These are phyloP conservation scores for Plodia interpunctella DNA, from an alignment of 1,140 invertebrate genomes.

Conservation along the genomic window DNA sequence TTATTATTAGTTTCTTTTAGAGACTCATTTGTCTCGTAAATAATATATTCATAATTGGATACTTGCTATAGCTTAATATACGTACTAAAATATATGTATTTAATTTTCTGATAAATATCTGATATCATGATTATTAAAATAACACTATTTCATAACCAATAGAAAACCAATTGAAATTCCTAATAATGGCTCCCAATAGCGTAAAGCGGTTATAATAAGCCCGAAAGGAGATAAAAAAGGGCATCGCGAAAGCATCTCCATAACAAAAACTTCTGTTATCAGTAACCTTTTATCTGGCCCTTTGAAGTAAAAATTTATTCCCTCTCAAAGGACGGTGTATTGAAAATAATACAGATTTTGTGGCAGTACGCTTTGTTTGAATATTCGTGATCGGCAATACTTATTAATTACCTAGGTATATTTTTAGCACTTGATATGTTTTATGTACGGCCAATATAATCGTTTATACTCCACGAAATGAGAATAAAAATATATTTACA, in stretches of 20 bases:
- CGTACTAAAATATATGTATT: no score
- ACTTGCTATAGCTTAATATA: no score
- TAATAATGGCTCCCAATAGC: neutral
- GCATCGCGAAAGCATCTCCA: slow-evolving; percentile 9
- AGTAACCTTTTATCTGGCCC: slow-evolving; percentile 12
- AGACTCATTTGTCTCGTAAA: no score
- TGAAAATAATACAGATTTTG: slow-evolving; percentile 7
- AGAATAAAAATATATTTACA: no score
- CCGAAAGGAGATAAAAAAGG: slow-evolving; percentile 5
- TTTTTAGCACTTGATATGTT: neutral
- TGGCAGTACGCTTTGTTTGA: neutral
- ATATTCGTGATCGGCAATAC: neutral
- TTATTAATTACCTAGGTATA: no score
- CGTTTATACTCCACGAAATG: no score
- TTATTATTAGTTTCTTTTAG: no score
- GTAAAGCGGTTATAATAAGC: slow-evolving; percentile 7
- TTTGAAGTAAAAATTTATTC: slow-evolving; percentile 15
- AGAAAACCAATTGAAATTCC: neutral
- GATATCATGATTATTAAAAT: no score
- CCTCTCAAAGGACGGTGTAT: slow-evolving; percentile 9
- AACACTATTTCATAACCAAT: no score
- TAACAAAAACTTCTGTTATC: slow-evolving; percentile 14
- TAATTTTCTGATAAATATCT: neutral
- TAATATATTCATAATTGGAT: no score
- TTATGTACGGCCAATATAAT: no score